These are phyloP conservation scores for Notolepis coatsorum DNA, from an alignment of 2,797 vertebrate species.

Conservation along the genomic window DNA sequence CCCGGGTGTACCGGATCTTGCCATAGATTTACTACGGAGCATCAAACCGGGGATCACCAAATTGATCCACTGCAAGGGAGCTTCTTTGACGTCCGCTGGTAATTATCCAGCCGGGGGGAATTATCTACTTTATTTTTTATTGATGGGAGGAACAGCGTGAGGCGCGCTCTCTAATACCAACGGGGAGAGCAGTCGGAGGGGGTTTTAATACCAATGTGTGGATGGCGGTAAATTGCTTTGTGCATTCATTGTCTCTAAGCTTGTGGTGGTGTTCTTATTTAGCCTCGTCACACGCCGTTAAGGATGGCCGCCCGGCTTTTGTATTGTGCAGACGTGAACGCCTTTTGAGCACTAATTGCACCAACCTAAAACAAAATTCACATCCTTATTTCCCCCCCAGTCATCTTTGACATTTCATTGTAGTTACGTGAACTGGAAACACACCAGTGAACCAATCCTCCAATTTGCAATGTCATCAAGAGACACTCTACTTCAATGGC, in stretches of 20 bases:
- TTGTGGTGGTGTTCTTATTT: conserved; percentile 12
- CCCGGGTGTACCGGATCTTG: neutral
- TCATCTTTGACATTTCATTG: neutral
- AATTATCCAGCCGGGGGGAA: conserved; percentile 50
- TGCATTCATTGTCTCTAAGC: conserved; percentile 25
- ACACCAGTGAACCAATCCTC: neutral
- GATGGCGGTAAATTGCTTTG: conserved; percentile 35
- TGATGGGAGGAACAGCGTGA: conserved; percentile 28
- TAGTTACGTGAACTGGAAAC: neutral
- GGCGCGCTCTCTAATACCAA: conserved; percentile 39
- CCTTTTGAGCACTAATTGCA: neutral
- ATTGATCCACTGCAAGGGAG: conserved; percentile 35
- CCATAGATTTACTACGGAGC: conserved; percentile 16
- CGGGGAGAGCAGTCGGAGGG: conserved; percentile 36
- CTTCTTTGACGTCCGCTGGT: conserved; percentile 36
- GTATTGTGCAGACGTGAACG: neutral
- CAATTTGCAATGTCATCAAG: conserved; percentile 7
- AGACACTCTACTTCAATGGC: too few species aligned
- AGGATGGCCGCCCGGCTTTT: conserved; percentile 2
- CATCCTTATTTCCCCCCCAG: too few species aligned
- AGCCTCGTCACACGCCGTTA: neutral
- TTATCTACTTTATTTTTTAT: conserved; percentile 50
- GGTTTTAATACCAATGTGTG: conserved; percentile 43
- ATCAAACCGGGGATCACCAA: conserved; percentile 36
- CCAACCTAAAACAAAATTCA: neutral